phyloP scores from a whole-genome alignment of 2,113 vertebrate species.

The Neotoma lepida region DNA sequence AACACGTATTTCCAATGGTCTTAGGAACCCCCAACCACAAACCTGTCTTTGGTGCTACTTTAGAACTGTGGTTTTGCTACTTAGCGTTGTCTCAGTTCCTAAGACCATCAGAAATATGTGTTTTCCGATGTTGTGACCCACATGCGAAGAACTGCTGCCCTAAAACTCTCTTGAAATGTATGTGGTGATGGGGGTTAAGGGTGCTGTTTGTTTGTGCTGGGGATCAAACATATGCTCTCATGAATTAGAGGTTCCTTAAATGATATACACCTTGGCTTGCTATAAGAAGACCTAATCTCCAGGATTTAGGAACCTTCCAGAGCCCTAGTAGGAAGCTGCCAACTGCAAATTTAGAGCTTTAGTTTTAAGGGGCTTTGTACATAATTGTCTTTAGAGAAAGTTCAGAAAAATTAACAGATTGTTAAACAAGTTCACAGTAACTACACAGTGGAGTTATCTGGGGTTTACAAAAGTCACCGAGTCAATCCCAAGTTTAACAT shows the following conservation, averaged over 20 bases:
- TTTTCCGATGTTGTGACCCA: not conserved
- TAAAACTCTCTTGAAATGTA: not conserved
- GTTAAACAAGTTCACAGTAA: slow-evolving; percentile 21
- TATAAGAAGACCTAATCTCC: slow-evolving; percentile 23
- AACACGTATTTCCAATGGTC: too few species aligned
- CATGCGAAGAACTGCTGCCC: not conserved
- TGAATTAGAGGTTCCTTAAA: not conserved
- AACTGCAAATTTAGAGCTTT: slow-evolving; percentile 56
- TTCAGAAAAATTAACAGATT: slow-evolving; percentile 55
- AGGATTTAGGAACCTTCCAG: not conserved
- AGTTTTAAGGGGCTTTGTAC: slow-evolving; percentile 36
- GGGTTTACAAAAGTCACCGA: slow-evolving; percentile 15
- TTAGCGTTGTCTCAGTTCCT: not conserved
- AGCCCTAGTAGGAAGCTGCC: not conserved
- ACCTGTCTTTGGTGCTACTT: too few species aligned
- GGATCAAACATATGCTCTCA: not conserved
- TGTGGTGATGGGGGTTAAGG: not conserved
- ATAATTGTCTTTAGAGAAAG: slow-evolving; percentile 53
- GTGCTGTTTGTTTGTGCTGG: not conserved
- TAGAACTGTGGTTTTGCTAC: too few species aligned
- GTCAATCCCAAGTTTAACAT: slow-evolving; percentile 17
- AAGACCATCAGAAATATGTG: not conserved
- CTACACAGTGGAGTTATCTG: not conserved
- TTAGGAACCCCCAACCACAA: too few species aligned
- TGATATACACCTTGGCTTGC: not conserved